A percentile compares a stretch with the other conserved stretches of the same genome.
Evolutionary conservation across 2,797 vertebrate genomes (phyloP).

Genomic region (Buceros bicornis): DNA sequence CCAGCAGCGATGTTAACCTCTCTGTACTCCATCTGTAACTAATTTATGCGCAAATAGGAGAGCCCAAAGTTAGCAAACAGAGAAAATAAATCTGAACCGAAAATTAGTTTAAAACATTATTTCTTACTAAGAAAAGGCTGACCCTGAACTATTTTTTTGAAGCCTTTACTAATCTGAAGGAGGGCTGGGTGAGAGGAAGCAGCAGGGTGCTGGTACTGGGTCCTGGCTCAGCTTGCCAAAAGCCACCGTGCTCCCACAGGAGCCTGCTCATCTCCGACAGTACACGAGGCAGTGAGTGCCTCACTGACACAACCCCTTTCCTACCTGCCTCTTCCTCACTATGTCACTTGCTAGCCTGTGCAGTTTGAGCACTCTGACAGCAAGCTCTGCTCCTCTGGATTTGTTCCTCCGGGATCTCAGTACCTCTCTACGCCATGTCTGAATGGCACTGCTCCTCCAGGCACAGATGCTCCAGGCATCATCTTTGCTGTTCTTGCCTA

Average conservation of each 20-base stretch:
- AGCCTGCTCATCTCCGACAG: not conserved
- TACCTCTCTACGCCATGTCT: fast-evolving
- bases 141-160: not conserved
- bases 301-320: not conserved
- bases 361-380: not conserved
- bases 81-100: not conserved
- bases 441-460: not conserved
- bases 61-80: not conserved
- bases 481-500: not conserved
- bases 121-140: not conserved
- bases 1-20: conserved; percentile 47
- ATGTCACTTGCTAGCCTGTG: not conserved
- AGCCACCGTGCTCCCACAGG: fast-evolving
- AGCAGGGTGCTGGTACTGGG: not conserved
- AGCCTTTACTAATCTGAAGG: not conserved
- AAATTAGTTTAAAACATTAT: not conserved
- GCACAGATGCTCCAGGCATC: not conserved
- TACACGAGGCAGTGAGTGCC: not conserved
- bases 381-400: not conserved
- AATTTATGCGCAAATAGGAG: conserved; percentile 43
- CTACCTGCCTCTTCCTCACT: not conserved
- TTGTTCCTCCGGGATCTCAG: not conserved
- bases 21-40: conserved; percentile 27
- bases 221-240: not conserved
- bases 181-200: not conserved